Evolutionary conservation across 2,797 vertebrate species (phyloP), one percentile per base, ranked within the genome.

Genomic region (Chromis chromis): DNA sequence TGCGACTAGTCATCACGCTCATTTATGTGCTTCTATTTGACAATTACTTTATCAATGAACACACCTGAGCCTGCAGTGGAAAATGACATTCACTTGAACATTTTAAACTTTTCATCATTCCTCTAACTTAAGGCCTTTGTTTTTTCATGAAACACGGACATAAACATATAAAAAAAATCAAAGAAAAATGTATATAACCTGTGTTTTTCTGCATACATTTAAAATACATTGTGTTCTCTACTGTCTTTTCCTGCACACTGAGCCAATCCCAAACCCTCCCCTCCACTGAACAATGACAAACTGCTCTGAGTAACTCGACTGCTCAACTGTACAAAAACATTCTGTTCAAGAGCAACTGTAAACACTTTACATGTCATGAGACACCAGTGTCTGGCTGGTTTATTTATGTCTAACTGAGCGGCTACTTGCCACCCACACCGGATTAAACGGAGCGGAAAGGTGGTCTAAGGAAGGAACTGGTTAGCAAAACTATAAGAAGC

Each of bases 291-390:
- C 59, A 78, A 42, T 53, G 59, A 63, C 70, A 65, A 50, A 46
- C 24, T 57, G 24, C 33, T 17, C 62, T 19, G 40, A 52, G 21
- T 69, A 69, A 75, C 70, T 52, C 16, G 42, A 36, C 63, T 31
- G 4, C 28, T 58, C 49, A 8, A 14, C 2, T 50, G 53, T 54
- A 49, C 14, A 46, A 50, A 44, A 55, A 17, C 22, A 22, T 57
- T 76, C 19, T 71, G 39, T 42, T 58, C 61, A 66, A 53, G 52
- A 64, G 36, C 36, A 46, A 44, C 58, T 31, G 33, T 76, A 55
- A 71, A 58, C 72, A 82, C 66, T 56, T 65, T 4, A 48, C 55
- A 24, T 62, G 50, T 68, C 50, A 75, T 21, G 21, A 46, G 69
- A 60, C 36, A 53, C 27, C 22, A 28, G 16, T 1, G 11, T 33